Conservation (phyloP, 2,888 invertebrate species). For the Andrena marginata region DNA sequence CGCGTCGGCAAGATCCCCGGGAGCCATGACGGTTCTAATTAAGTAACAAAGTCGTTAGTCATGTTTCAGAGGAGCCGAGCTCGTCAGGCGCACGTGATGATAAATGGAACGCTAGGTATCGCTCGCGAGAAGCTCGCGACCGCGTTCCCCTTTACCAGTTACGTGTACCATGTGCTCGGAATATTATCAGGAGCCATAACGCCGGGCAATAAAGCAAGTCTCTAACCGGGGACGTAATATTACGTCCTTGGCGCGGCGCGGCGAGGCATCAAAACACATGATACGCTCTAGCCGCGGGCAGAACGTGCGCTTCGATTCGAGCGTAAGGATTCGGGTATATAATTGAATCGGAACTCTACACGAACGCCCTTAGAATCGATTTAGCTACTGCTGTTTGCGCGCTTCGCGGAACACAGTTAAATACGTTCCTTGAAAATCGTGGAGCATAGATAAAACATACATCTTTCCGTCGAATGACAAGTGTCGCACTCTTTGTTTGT, state of each 20-base stretch:
- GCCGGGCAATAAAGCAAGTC: constrained; percentile 54
- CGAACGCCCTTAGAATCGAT: constrained; percentile 41
- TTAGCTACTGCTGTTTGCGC: constrained; percentile 37
- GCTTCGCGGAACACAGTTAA: constrained; percentile 7
- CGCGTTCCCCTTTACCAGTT: constrained; percentile 45
- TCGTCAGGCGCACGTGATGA: constrained; percentile 36
- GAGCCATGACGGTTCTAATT: constrained; percentile 37
- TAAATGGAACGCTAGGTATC: constrained; percentile 44
- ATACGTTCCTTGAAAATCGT: background rate
- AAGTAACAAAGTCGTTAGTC: constrained; percentile 18
- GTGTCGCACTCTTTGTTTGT: too few relatives aligned
- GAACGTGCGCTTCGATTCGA: constrained; percentile 43
- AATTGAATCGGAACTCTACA: constrained; percentile 44
- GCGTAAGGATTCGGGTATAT: constrained; percentile 44
- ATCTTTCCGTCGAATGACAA: too few relatives aligned
- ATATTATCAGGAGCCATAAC: constrained; percentile 43
- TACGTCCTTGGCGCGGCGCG: constrained; percentile 33
- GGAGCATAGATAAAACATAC: background rate
- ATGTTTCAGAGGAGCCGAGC: constrained; percentile 12
- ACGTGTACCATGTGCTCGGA: constrained; percentile 45
- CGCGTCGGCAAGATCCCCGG: background rate
- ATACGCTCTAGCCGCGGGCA: constrained; percentile 32
- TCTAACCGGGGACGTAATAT: constrained; percentile 51
- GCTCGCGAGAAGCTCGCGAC: constrained; percentile 34
- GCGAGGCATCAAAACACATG: constrained; percentile 17